Evolutionary conservation across 2,797 vertebrate species (phyloP).

Genomic region (Spatula versicolor): DNA sequence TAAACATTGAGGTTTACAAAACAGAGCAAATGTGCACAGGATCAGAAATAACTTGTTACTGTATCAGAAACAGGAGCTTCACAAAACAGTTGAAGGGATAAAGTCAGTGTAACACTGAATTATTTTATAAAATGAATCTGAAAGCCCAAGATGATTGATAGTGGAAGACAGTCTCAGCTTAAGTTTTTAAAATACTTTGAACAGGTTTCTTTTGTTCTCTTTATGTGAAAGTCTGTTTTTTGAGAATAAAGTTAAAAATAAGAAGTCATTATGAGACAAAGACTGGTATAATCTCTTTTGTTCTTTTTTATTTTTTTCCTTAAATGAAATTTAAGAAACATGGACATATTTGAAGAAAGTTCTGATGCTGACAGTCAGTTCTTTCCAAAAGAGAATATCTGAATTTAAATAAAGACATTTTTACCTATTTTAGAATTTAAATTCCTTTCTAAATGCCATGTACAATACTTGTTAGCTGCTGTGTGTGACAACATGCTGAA

Average conservation of each 20-base stretch:
- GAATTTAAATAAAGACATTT: background rate
- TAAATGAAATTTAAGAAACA: background rate
- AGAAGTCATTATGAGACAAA: background rate
- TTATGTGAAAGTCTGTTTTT: constrained; percentile 5
- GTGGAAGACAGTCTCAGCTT: background rate
- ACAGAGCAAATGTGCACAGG: background rate
- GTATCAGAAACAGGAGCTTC: background rate
- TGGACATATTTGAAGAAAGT: background rate
- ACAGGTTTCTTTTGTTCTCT: background rate
- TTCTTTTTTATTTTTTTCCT: background rate
- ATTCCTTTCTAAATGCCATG: background rate
- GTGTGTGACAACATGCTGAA: background rate
- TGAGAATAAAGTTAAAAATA: background rate
- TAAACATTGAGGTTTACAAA: background rate
- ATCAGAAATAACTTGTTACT: background rate
- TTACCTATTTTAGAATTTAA: background rate
- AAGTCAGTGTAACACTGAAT: background rate
- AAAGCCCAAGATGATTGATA: background rate
- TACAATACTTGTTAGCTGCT: background rate
- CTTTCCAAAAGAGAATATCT: background rate
- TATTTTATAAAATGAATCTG: background rate
- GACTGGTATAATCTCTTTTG: background rate
- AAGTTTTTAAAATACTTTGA: background rate
- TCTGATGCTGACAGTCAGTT: background rate
- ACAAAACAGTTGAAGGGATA: background rate